Conservation (phyloP, 2,888 invertebrate genomes). For the Apamea sordens region DNA sequence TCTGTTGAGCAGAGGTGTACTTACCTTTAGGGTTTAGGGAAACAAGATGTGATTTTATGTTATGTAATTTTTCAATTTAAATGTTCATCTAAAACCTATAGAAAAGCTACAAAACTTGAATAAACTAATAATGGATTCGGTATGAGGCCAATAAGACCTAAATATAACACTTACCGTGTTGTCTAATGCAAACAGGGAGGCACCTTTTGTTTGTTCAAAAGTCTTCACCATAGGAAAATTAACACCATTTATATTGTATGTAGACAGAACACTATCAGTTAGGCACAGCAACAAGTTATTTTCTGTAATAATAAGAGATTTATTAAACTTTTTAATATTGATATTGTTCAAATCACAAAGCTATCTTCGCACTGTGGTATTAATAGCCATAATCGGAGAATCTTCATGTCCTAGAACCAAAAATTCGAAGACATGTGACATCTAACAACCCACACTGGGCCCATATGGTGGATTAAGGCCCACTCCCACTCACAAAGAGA, state of each 20-base stretch:
- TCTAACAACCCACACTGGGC: background rate
- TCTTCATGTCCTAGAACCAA: background rate
- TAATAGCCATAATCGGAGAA: background rate
- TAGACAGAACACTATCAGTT: slow-evolving; percentile 94
- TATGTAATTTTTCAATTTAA: background rate
- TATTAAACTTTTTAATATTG: background rate
- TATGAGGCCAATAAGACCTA: background rate
- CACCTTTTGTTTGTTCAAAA: slow-evolving; percentile 95
- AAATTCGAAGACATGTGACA: background rate
- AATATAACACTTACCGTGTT: slow-evolving; percentile 88
- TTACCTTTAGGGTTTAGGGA: background rate
- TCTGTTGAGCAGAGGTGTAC: background rate
- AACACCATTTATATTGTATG: slow-evolving; percentile 95
- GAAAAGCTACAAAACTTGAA: background rate
- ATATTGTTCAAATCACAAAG: background rate
- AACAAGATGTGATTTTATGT: background rate
- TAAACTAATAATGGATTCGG: background rate
- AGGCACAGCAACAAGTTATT: slow-evolving; percentile 89
- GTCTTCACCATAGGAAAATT: slow-evolving; percentile 95
- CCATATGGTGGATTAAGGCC: background rate
- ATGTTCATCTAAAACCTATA: background rate
- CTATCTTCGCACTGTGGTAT: background rate
- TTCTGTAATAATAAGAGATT: slow-evolving; percentile 78
- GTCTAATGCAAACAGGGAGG: slow-evolving; percentile 96
- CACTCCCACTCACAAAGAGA: background rate